These are phyloP conservation scores for Bombus turneri DNA, from an alignment of 1,140 invertebrate species.

Conservation along the genomic window DNA sequence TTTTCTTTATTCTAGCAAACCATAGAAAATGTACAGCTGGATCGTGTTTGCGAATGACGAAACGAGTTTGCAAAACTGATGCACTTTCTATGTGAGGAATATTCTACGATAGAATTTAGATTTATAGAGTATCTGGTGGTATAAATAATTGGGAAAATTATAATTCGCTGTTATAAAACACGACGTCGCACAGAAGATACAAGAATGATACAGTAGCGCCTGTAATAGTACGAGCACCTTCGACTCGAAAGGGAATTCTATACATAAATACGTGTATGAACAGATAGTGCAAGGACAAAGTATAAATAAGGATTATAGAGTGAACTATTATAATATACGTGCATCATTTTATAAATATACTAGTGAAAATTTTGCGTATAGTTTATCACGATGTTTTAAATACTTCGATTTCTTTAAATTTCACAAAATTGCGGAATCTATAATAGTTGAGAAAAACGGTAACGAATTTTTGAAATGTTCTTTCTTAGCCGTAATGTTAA, in stretches of 20 bases:
- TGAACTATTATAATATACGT: neutral
- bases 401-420: no score
- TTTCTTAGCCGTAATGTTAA: no score
- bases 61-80: neutral
- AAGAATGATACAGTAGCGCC: neutral
- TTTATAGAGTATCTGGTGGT: neutral
- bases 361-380: no score
- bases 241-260: neutral
- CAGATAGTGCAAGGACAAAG: neutral
- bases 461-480: no score
- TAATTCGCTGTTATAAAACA: neutral
- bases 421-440: no score
- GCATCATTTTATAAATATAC: no score
- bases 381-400: no score
- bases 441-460: no score
- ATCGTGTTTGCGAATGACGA: neutral
- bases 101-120: neutral
- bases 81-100: neutral
- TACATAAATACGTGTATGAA: neutral
- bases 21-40: neutral
- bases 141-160: neutral
- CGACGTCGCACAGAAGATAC: neutral
- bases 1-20: no score
- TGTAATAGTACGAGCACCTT: neutral
- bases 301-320: conserved; percentile 3